Evolutionary conservation across 64 coral and sea anemone genomes (phyloP).

Genomic region (Astreopora myriophthalma): DNA sequence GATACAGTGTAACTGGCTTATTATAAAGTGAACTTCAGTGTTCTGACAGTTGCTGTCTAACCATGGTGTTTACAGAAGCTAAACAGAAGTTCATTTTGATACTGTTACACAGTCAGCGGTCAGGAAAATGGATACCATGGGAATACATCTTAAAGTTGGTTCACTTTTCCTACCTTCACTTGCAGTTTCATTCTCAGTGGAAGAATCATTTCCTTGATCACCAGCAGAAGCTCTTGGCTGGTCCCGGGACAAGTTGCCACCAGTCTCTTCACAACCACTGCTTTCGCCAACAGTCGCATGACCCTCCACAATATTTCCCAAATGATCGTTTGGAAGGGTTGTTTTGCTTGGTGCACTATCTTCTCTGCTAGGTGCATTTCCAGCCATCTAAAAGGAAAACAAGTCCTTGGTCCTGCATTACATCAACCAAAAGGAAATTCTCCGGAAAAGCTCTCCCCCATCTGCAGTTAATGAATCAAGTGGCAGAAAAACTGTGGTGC

Average conservation of each 20-base stretch:
- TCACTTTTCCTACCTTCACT: background rate
- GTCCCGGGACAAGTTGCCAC: background rate
- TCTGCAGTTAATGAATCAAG: no score
- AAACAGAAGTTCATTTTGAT: no score
- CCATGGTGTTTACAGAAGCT: no score
- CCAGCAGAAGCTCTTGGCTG: conserved; percentile 1
- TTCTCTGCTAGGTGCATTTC: background rate
- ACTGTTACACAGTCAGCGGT: no score
- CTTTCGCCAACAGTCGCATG: conserved; percentile 31
- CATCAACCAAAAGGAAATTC: background rate
- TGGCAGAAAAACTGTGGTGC: no score
- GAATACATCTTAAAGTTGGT: background rate
- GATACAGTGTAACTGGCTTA: no score
- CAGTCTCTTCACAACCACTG: conserved; percentile 3
- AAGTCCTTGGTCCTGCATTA: background rate
- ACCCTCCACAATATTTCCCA: background rate
- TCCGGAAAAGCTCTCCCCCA: no score
- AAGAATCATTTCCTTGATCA: background rate
- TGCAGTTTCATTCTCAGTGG: background rate
- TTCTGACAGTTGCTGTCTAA: no score
- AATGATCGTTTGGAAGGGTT: background rate
- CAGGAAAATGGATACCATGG: background rate
- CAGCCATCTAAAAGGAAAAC: background rate
- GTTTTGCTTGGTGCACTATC: background rate
- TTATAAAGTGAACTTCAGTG: no score